phyloP scores from a whole-genome alignment of 2,113 vertebrate species.

The Glareola pratincola region DNA sequence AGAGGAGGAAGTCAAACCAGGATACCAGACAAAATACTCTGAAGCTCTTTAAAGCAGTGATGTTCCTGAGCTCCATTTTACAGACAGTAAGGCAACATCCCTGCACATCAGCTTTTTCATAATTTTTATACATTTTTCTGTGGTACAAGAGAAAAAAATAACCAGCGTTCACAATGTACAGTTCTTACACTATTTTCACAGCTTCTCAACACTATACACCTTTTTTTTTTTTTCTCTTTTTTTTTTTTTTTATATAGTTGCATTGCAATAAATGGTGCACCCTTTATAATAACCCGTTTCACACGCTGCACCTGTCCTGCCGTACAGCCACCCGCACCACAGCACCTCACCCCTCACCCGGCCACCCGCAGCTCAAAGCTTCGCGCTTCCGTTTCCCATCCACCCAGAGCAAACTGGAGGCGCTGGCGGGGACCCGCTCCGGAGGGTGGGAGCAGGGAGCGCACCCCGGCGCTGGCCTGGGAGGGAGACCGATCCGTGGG shows the following conservation, averaged over 20 bases:
- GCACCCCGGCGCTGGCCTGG: too few species aligned
- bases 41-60: conserved; percentile 77
- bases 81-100: conserved; percentile 86
- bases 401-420: neutral
- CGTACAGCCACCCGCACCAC: conserved; percentile 21
- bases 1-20: conserved; percentile 78
- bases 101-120: conserved; percentile 80
- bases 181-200: conserved; percentile 84
- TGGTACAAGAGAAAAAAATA: conserved; percentile 77
- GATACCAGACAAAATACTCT: conserved; percentile 76
- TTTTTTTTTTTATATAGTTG: conserved; percentile 81
- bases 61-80: conserved; percentile 78
- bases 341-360: conserved; percentile 24
- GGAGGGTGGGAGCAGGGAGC: neutral
- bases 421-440: neutral
- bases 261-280: conserved; percentile 83
- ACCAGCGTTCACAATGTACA: conserved; percentile 83
- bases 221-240: conserved; percentile 62
- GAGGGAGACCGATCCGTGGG: neutral
- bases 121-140: conserved; percentile 81
- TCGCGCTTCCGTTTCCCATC: neutral
- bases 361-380: conserved; percentile 31
- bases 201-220: conserved; percentile 87
- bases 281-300: conserved; percentile 68
- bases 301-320: conserved; percentile 48